Percentiles rank a stretch among this genome's conserved stretches.
Evolutionary conservation across 1,140 invertebrate genomes (phyloP).

Genomic region (Solenopsis invicta): DNA sequence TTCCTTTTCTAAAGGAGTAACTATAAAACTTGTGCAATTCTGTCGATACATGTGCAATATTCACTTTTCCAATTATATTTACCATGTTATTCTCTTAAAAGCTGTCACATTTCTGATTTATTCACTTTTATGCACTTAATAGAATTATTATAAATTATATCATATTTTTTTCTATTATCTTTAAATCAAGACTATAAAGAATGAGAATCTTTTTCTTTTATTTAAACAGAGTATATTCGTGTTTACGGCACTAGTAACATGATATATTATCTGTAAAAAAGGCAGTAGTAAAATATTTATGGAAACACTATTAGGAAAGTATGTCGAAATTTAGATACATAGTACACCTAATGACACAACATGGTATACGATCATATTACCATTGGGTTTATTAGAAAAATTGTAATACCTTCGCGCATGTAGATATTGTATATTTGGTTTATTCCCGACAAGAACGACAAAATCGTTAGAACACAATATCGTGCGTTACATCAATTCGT

Average conservation of each 20-base stretch:
- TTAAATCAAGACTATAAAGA: slow-evolving; percentile 2
- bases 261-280: slow-evolving; percentile 53
- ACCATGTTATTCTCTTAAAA: neutral
- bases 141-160: slow-evolving; percentile 31
- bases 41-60: slow-evolving; percentile 24
- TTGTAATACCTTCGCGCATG: slow-evolving; percentile 13
- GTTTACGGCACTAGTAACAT: slow-evolving; percentile 41
- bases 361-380: slow-evolving; percentile 41
- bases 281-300: slow-evolving; percentile 49
- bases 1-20: slow-evolving; percentile 32
- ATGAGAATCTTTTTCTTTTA: neutral
- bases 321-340: slow-evolving; percentile 54
- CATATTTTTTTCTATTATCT: neutral
- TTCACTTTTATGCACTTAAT: neutral
- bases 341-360: slow-evolving; percentile 33
- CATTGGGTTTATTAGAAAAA: slow-evolving; percentile 29
- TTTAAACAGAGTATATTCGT: slow-evolving; percentile 32
- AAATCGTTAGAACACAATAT: neutral
- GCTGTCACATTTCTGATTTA: slow-evolving; percentile 18
- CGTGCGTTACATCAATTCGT: neutral
- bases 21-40: slow-evolving; percentile 27
- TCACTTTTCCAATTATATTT: slow-evolving; percentile 28
- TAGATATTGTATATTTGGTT: slow-evolving; percentile 3
- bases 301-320: slow-evolving; percentile 49
- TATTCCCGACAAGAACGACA: neutral